A percentile compares a stretch with the other conserved stretches of the same genome.
Evolutionary conservation across 2,797 vertebrate genomes (phyloP).

Genomic region (Perodicticus potto): DNA sequence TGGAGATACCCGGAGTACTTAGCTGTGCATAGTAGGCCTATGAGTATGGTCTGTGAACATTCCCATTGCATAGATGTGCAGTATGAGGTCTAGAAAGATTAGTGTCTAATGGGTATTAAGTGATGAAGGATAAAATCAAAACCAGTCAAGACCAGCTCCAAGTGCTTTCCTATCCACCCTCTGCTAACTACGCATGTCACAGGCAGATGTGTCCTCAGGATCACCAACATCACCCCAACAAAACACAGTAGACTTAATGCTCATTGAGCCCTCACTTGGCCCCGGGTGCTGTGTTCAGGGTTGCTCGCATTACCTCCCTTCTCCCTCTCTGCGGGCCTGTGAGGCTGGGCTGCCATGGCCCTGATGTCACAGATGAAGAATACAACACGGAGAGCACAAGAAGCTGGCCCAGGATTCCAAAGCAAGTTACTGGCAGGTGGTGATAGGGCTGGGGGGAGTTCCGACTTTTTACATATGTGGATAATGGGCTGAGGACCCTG

Average conservation of each 20-base stretch:
- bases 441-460: neutral
- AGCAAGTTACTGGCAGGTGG: accelerated
- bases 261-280: neutral
- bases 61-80: neutral
- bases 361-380: neutral
- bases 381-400: neutral
- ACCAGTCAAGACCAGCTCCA: neutral
- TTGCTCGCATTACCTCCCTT: accelerated
- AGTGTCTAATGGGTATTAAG: neutral
- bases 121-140: neutral
- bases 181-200: neutral
- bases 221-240: neutral
- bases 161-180: neutral
- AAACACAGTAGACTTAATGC: neutral
- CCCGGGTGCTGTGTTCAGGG: accelerated
- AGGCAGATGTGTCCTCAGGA: neutral
- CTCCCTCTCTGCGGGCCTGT: accelerated
- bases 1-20: neutral
- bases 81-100: neutral
- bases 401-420: neutral
- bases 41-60: neutral
- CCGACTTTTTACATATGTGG: neutral
- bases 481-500: too few relatives aligned
- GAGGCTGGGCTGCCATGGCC: too few relatives aligned
- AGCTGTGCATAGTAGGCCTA: neutral